Base-by-base conservation (phyloP, 2,797 vertebrate genomes). In the Chaetodon trifasciatus region DNA sequence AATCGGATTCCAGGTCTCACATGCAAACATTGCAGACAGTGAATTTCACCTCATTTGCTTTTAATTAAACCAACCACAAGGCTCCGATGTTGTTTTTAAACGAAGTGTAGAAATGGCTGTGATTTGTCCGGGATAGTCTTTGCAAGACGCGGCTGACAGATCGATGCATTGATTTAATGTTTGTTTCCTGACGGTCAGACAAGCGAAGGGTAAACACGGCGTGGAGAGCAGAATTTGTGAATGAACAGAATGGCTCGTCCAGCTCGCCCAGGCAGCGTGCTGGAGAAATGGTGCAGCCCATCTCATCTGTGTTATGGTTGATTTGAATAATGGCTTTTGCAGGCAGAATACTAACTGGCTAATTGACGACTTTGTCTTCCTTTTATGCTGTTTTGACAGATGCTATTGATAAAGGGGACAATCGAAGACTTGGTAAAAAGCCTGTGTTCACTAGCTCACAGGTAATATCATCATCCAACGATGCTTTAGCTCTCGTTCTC, bases 401-500 rank as follows among this genome's bases (percentile, higher is more conserved):
- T 93, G 97, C 98, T 82, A 96, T 98, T 95, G 97, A 99, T 95
- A 97, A 96, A 91, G 97, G 97, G 69, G 97, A 98, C 96, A 96
- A 95, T 91, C 94, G 97, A 93, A 96, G 95, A 93, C 97, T 98
- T 84, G 93, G 94, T 81, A 98, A 96, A 95, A 99, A 97, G 89
- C 97, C 97, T 55, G 85, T 97, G 74, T 97, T 99, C 91, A 96
- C 92, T 79, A 98, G 97, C 92, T 98, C 97, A 85, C 97, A 98
- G 97, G 97, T 98, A 97, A 96, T 83, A 24, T 55, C 1, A 60
- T 23, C 11, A 55, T 44, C 39, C 11, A 64, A 46, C 12, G 3
- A 8, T 57, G 6, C 58, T 40, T 68, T 58, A 10, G 10, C 55
- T 67, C 82, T 35, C 37, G 0, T 63, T 76, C 1, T 57, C 64